Conservation (phyloP, 2,888 invertebrate genomes). For the Alentia gelatinosa region DNA sequence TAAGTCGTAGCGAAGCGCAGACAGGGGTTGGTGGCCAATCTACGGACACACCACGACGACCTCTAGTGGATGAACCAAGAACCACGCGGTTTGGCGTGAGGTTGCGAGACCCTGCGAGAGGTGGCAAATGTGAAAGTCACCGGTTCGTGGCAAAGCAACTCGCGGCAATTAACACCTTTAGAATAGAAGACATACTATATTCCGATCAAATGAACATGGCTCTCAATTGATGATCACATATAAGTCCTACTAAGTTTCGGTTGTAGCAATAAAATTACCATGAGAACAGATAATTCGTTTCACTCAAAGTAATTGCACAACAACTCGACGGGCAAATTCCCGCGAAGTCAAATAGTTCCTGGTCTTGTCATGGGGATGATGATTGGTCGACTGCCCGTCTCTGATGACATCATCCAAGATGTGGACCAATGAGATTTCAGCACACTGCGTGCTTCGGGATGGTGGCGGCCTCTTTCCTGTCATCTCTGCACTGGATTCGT, state of each 20-base stretch:
- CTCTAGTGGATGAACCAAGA: no score
- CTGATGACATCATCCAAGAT: not conserved
- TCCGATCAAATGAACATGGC: not conserved
- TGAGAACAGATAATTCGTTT: not conserved
- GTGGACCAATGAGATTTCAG: constrained; percentile 24
- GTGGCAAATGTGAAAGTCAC: constrained; percentile 58
- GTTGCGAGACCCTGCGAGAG: constrained; percentile 56
- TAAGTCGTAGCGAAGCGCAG: no score
- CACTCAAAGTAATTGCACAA: not conserved
- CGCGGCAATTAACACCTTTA: not conserved
- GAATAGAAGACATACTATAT: no score
- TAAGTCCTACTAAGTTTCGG: not conserved
- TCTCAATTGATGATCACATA: not conserved
- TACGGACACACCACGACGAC: no score
- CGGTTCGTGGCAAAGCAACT: not conserved
- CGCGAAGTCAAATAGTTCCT: constrained; percentile 46
- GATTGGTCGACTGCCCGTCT: not conserved
- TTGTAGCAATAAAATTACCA: not conserved
- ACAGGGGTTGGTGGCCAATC: no score
- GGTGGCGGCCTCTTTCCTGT: not conserved
- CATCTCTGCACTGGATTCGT: constrained; percentile 24
- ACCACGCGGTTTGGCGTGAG: no score
- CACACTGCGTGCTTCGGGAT: not conserved
- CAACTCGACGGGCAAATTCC: not conserved
- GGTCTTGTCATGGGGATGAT: not conserved